Evolutionary conservation across 2,888 invertebrate genomes (phyloP).

Genomic region (Lepetodrilus schrolli): DNA sequence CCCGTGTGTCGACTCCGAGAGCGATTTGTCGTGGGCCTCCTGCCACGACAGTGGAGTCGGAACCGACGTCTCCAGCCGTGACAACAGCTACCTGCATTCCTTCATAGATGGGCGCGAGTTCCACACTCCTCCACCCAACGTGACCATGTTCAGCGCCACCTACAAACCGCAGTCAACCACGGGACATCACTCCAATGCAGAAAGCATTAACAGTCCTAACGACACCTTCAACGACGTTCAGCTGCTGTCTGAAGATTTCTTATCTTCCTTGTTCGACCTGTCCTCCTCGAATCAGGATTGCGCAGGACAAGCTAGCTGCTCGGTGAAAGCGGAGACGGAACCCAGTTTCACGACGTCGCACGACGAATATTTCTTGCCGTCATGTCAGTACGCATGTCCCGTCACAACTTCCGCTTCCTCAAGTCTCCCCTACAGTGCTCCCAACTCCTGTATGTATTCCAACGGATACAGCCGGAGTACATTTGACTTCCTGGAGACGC

Average conservation of each 20-base stretch:
- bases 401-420: background rate
- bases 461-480: background rate
- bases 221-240: conserved; percentile 20
- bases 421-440: background rate
- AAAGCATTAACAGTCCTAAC: background rate
- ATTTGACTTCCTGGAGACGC: background rate
- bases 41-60: conserved; percentile 3
- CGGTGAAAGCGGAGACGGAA: background rate
- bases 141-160: conserved; percentile 2
- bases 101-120: conserved; percentile 1
- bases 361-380: background rate
- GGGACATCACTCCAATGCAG: background rate
- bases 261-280: conserved; percentile 9
- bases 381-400: background rate
- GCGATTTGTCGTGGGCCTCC: background rate
- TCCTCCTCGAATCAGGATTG: background rate
- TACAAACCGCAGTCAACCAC: background rate
- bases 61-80: background rate
- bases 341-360: background rate
- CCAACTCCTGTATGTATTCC: background rate
- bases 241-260: background rate
- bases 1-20: background rate
- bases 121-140: background rate
- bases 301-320: no score
- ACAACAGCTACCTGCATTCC: background rate